Percentiles rank a stretch among this genome's conserved stretches.
These are phyloP conservation scores for Pogonomyrmex californicus DNA, from an alignment of 1,140 invertebrate species.

Conservation along the genomic window DNA sequence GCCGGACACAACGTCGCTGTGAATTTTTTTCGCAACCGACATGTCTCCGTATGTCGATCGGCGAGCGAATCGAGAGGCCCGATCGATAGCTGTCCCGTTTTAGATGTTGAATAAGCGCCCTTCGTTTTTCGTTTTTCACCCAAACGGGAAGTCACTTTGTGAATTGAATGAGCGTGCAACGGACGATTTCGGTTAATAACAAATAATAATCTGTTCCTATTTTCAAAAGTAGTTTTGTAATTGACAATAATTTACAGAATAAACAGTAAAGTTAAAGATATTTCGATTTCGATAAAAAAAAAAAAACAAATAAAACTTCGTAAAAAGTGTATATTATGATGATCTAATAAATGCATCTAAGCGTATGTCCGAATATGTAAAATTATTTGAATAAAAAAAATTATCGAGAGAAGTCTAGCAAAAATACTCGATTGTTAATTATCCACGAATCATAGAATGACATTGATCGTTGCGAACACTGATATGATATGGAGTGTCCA, in stretches of 20 bases:
- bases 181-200: not conserved
- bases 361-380: not conserved
- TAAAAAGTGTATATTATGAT: not conserved
- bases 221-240: not conserved
- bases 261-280: not conserved
- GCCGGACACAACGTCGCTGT: not conserved
- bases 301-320: not conserved
- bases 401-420: not conserved
- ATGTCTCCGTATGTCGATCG: not conserved
- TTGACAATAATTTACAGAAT: not conserved
- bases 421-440: conserved; percentile 7
- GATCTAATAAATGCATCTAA: not conserved
- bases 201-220: not conserved
- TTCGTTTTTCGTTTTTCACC: not conserved
- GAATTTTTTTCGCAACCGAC: not conserved
- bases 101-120: not conserved
- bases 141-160: not conserved
- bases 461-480: not conserved
- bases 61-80: not conserved
- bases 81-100: not conserved
- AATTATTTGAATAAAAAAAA: conserved; percentile 14
- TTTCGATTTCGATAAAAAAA: not conserved
- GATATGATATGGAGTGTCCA: conserved; percentile 22
- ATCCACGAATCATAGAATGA: not conserved
- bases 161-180: not conserved